Conservation (phyloP, 2,113 vertebrate species). For the Antechinus stuartii region DNA sequence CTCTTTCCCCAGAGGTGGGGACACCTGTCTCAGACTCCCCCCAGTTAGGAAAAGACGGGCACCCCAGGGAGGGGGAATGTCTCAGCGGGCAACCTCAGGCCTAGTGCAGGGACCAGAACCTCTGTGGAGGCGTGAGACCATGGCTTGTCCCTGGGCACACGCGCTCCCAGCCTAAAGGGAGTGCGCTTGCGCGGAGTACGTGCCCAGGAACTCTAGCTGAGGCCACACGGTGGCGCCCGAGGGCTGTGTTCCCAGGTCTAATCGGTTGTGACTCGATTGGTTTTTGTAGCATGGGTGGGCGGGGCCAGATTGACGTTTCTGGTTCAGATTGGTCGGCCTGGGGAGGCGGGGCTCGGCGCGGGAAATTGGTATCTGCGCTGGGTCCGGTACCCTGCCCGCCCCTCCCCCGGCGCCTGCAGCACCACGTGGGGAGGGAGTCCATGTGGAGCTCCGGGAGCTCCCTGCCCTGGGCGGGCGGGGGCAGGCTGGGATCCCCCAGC, state of each 20-base stretch:
- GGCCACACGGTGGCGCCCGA: neutral
- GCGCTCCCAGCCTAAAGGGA: neutral
- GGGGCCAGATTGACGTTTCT: neutral
- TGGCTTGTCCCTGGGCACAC: neutral
- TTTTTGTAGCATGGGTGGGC: neutral
- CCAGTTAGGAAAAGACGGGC: too few relatives aligned
- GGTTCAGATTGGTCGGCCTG: neutral
- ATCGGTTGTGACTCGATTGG: neutral
- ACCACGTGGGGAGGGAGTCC: neutral
- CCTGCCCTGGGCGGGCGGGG: too few relatives aligned
- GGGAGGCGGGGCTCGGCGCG: neutral
- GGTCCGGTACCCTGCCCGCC: neutral
- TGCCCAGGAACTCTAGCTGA: neutral
- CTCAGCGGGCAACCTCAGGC: too few relatives aligned
- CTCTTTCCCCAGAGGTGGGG: too few relatives aligned
- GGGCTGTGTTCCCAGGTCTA: neutral
- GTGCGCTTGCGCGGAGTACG: neutral
- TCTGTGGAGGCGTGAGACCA: neutral
- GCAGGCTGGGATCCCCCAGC: too few relatives aligned
- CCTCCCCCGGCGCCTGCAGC: neutral
- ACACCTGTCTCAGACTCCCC: too few relatives aligned
- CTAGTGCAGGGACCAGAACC: too few relatives aligned
- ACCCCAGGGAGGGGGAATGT: too few relatives aligned
- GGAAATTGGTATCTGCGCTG: neutral
- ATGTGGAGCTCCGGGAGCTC: too few relatives aligned